Conservation (phyloP, 2,888 invertebrate genomes). For the Stenodema calcarata region DNA sequence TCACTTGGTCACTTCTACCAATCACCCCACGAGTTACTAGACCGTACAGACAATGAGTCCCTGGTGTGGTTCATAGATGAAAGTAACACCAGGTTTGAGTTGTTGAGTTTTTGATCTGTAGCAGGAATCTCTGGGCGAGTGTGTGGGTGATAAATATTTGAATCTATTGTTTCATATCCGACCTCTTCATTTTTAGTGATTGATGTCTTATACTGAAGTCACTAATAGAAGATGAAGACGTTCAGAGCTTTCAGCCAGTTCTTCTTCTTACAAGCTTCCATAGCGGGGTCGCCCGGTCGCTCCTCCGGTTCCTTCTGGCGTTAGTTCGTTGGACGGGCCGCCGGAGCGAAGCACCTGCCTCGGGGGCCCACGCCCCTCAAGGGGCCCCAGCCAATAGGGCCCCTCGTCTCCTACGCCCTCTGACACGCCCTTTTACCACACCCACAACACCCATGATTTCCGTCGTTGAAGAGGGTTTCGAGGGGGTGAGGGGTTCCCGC, state of each 20-base stretch:
- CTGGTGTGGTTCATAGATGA: no score
- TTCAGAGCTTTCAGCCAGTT: background rate
- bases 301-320: conserved; percentile 16
- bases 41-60: no score
- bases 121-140: no score
- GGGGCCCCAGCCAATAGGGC: conserved; percentile 44
- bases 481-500: background rate
- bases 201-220: background rate
- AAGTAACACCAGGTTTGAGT: no score
- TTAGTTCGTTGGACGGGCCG: conserved; percentile 12
- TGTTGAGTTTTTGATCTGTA: no score
- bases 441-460: conserved; percentile 48
- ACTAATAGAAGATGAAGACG: background rate
- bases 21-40: no score
- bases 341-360: conserved; percentile 41
- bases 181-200: background rate
- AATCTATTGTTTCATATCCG: no score
- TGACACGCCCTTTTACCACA: conserved; percentile 46
- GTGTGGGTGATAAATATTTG: no score
- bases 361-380: conserved; percentile 30
- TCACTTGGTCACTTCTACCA: no score
- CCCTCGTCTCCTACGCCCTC: conserved; percentile 21
- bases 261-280: background rate
- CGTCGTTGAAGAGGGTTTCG: background rate
- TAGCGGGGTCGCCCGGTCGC: background rate